Evolutionary conservation across 2,888 invertebrate genomes (phyloP).

Genomic region (Osedax fenrisi): DNA sequence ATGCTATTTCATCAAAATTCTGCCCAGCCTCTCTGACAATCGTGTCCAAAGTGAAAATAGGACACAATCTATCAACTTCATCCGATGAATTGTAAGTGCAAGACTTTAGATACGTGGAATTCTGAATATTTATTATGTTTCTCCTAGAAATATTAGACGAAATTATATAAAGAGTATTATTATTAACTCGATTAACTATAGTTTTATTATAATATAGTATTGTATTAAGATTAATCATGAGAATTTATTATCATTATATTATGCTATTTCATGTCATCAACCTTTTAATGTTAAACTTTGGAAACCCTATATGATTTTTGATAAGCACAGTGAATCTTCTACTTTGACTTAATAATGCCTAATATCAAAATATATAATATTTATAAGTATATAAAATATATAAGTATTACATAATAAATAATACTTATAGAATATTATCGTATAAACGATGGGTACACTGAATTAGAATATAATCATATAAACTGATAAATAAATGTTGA

Average conservation of each 20-base stretch:
- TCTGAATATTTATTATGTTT: slow-evolving; percentile 42
- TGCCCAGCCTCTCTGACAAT: slow-evolving; percentile 39
- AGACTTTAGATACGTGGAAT: slow-evolving; percentile 38
- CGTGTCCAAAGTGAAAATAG: slow-evolving; percentile 44
- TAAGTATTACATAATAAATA: not conserved
- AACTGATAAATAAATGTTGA: too few species aligned
- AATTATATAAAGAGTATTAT: too few species aligned
- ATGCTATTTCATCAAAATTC: slow-evolving; percentile 40
- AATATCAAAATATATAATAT: not conserved
- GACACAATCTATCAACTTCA: slow-evolving; percentile 42
- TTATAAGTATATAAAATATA: not conserved
- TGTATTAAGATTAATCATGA: too few species aligned
- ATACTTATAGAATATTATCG: not conserved
- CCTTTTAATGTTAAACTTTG: slow-evolving; percentile 45
- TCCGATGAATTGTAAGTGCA: slow-evolving; percentile 41
- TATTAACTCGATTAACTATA: too few species aligned
- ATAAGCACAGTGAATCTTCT: slow-evolving; percentile 51
- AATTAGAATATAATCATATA: too few species aligned
- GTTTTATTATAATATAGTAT: too few species aligned
- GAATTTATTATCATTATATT: too few species aligned
- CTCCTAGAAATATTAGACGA: too few species aligned
- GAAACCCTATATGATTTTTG: slow-evolving; percentile 52
- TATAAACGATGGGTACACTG: too few species aligned
- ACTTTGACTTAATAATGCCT: slow-evolving; percentile 39
- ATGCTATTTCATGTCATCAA: too few species aligned